Percentiles rank a stretch among this genome's conserved stretches.
Evolutionary conservation across 1,140 invertebrate genomes (phyloP).

Genomic region (Atopsyche davidsoni): DNA sequence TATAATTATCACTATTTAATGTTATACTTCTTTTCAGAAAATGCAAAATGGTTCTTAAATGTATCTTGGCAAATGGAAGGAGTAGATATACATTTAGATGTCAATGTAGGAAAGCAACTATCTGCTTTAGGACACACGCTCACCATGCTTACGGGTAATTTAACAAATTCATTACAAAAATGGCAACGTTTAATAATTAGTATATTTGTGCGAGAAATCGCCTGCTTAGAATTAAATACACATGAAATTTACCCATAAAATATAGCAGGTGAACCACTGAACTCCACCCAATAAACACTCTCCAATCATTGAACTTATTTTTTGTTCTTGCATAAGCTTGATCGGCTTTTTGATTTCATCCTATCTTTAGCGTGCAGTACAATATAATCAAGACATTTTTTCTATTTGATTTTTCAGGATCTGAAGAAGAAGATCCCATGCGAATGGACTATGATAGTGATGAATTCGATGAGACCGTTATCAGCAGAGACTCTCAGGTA

Average conservation of each 20-base stretch:
- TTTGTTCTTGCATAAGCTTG: too few relatives aligned
- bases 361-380: conserved; percentile 1
- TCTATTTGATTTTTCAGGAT: conserved; percentile 51
- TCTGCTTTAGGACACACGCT: conserved; percentile 90
- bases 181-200: too few relatives aligned
- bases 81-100: conserved; percentile 93
- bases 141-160: conserved; percentile 82
- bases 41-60: conserved; percentile 97
- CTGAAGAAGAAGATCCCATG: conserved; percentile 74
- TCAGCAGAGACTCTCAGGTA: conserved; percentile 50
- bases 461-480: conserved; percentile 65
- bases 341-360: not conserved
- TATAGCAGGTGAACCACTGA: too few relatives aligned
- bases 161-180: too few relatives aligned
- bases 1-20: conserved; percentile 2
- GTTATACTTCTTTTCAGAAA: conserved; percentile 55
- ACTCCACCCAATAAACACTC: too few relatives aligned
- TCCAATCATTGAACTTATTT: too few relatives aligned
- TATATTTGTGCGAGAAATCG: too few relatives aligned
- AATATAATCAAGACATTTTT: not conserved
- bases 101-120: conserved; percentile 92
- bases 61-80: conserved; percentile 99
- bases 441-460: conserved; percentile 71
- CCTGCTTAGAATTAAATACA: too few relatives aligned
- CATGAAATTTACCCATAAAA: too few relatives aligned